Evolutionary conservation across 2,888 invertebrate species (phyloP), one percentile per base, ranked within the genome.

Genomic region (Conistra vaccinii): DNA sequence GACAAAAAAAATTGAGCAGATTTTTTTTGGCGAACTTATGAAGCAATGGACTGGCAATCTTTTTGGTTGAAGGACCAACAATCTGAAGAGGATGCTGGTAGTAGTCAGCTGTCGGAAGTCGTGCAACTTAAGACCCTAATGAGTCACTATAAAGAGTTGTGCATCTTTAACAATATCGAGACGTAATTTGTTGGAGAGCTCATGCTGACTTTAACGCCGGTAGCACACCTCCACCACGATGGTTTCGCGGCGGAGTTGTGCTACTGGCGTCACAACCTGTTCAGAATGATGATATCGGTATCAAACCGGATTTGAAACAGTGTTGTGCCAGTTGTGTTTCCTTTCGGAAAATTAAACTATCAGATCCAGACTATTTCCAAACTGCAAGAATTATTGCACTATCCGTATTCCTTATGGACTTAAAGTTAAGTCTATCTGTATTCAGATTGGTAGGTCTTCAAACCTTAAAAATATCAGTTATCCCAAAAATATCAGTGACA

Each of bases 281-380:
- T 35, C 32, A 55, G 20, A 29, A 48, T 48, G 45, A 35, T 45
- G 35, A 10, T 45, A 48, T 45, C 26, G 12, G 7, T 73, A 63
- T 23, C 39, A 29, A 29, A 17, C 17, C 42, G 7, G 26, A n/a
- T 66, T 20, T 58, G 10, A 69, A 48, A 48, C 9, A 29, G n/a
- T 68, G 14, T 14, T 69, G 23, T 26, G 35, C 14, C 48, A 48
- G 23, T 58, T 74, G 14, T n/a, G n/a, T 63, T 62, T 61, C 29
- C 51, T 42, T 42, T 53, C 2, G 6, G 14, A 51, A 20, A n/a
- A 42, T 42, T 51, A 3, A 17, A 29, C n/a, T 20, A 51, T n/a
- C 29, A 20, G 76, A 42, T 42, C 17, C 1, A n/a, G n/a, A n/a
- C n/a, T n/a, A 26, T n/a, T 39, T 73, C 3, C 1, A 17, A 29